A percentile compares a stretch with the other conserved stretches of the same genome.
These are phyloP conservation scores for Grammomys surdaster DNA, from an alignment of 2,113 vertebrate species.

Conservation along the genomic window DNA sequence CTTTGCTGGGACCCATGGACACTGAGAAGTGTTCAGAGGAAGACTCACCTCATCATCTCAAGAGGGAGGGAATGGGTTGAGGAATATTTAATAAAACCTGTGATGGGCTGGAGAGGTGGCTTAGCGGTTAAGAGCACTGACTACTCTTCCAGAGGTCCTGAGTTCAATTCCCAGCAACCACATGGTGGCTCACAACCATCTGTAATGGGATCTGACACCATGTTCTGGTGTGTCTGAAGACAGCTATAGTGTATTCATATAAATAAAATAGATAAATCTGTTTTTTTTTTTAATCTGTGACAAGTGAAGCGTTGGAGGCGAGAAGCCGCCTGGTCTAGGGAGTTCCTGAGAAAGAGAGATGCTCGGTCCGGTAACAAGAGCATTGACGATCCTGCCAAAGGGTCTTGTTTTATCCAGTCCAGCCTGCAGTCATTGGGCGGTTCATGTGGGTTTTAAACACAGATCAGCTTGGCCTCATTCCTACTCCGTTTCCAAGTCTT, in stretches of 20 bases:
- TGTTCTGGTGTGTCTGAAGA: no score
- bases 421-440: not conserved
- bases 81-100: not conserved
- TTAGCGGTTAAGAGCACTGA: no score
- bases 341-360: not conserved
- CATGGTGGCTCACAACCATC: no score
- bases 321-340: not conserved
- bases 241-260: no score
- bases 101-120: not conserved
- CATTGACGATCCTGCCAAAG: not conserved
- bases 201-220: no score
- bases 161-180: no score
- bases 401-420: not conserved
- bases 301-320: not conserved
- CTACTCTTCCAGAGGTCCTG: no score
- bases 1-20: not conserved
- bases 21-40: not conserved
- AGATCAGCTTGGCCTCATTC: not conserved
- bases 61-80: not conserved
- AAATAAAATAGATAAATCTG: no score
- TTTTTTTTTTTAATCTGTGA: not conserved
- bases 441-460: not conserved
- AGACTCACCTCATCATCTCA: not conserved
- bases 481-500: not conserved
- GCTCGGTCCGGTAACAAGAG: not conserved